phyloP scores from a whole-genome alignment of 2,888 invertebrate genomes.

The Prosapia bicincta region DNA sequence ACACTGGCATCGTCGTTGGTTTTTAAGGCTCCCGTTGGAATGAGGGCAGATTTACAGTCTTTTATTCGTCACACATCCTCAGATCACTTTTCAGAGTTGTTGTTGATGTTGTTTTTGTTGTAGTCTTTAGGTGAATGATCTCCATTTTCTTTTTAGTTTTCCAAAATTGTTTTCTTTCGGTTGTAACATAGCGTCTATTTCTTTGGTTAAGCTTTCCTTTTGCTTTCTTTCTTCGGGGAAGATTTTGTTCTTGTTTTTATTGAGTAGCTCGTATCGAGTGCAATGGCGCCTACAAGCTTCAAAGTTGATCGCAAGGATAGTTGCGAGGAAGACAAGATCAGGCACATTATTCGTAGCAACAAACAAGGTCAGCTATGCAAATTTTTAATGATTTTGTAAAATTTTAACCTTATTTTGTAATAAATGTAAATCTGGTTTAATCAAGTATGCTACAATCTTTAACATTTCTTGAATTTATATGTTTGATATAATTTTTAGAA shows the following conservation, averaged over 20 bases:
- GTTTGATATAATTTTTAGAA: no score
- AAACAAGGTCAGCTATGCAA: constrained; percentile 15
- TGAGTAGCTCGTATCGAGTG: neutral
- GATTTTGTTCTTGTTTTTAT: neutral
- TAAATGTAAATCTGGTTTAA: no score
- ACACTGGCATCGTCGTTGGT: constrained; percentile 29
- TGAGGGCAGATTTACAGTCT: constrained; percentile 70
- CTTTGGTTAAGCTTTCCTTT: neutral
- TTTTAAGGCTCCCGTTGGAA: constrained; percentile 50
- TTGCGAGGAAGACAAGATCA: constrained; percentile 8
- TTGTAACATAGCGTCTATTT: constrained; percentile 17
- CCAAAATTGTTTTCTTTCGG: constrained; percentile 13
- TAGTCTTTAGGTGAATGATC: constrained; percentile 21
- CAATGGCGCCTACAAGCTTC: constrained; percentile 19
- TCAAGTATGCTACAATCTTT: no score
- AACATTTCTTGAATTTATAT: no score
- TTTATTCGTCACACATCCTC: constrained; percentile 76
- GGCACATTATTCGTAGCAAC: neutral
- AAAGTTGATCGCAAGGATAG: constrained; percentile 11
- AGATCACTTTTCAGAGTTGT: constrained; percentile 68
- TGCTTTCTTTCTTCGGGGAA: neutral
- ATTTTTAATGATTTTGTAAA: no score
- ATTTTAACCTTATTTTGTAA: no score
- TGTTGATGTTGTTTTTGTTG: constrained; percentile 14
- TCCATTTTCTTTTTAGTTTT: constrained; percentile 12